These are phyloP conservation scores for Tetranychus cinnabarinus DNA, from an alignment of 1,140 invertebrate genomes.

Conservation along the genomic window DNA sequence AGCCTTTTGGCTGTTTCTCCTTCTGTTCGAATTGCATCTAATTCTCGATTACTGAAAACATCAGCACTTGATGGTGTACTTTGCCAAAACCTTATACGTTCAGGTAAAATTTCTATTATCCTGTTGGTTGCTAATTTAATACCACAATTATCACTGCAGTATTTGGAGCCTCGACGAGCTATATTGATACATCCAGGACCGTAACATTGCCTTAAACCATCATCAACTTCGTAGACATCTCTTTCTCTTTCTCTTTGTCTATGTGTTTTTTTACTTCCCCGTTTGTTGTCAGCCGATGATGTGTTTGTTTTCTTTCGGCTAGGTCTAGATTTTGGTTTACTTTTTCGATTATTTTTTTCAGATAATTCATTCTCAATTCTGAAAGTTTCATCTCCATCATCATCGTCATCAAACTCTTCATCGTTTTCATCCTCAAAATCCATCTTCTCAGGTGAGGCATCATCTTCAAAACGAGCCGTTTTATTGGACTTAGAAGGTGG, in stretches of 20 bases:
- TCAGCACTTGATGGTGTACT: constrained; percentile 67
- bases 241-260: constrained; percentile 1
- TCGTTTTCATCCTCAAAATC: constrained; percentile 2
- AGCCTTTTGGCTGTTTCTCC: constrained; percentile 22
- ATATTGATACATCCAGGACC: constrained; percentile 60
- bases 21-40: constrained; percentile 56
- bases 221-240: constrained; percentile 3
- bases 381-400: constrained; percentile 5
- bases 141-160: constrained; percentile 83
- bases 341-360: neutral
- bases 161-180: constrained; percentile 63
- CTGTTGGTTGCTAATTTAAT: constrained; percentile 56
- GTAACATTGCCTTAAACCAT: constrained; percentile 45
- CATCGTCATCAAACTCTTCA: constrained; percentile 3
- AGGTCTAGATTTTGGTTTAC: neutral
- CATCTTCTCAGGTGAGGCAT: neutral
- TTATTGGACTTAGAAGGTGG: neutral
- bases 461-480: neutral
- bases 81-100: constrained; percentile 81
- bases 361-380: neutral
- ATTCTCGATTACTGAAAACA: constrained; percentile 49
- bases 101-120: constrained; percentile 45
- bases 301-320: neutral
- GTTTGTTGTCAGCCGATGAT: neutral
- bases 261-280: neutral